Base-by-base conservation (phyloP, 2,888 invertebrate species). In the Drosophila paramelanica region DNA sequence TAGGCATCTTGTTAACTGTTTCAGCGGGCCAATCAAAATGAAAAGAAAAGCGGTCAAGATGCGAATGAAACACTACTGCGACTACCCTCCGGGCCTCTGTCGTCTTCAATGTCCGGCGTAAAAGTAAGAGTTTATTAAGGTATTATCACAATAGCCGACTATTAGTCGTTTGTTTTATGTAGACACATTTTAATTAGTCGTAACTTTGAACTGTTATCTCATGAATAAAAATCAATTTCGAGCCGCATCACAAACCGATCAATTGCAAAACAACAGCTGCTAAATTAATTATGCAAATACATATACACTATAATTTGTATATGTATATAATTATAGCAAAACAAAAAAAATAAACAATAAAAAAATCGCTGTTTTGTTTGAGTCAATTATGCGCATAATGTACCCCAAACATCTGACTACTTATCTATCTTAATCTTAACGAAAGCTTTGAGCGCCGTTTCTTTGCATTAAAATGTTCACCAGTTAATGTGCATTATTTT, bases 111-210 rank as follows among this genome's bases (percentile, higher is more conserved):
- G 14, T 33, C 20, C 27, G 65, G 17, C 43, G 27, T 23, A 60
- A 72, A 73, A 72, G 71, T 73, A 72, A 72, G 73, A 72, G 71
- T 68, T 72, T 52, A 74, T 55, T 56, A 58, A 55, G 33, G 47
- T 59, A 76, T 53, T 59, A 56, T 49, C 56, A 85, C 88, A 87
- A 87, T 78, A 38, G 62, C 38, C 27, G 65, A 47, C 79, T 60
- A 82, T 88, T 82, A 85, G 65, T 66, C 41, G 56, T 72, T 76
- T 72, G 66, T 59, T 75, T 71, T 67, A 67, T 55, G 43, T 67
- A 62, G 70, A 65, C 76, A 70, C 67, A 58, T 60, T 83, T 88
- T 72, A 82, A 88, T 88, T 85, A 79, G 72, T 79, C 52, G 77
- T 74, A 77, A 74, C 81, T 77, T 55, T 60, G 52, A 46, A 73